These are phyloP conservation scores for Scarus forsteni DNA, from an alignment of 2,797 vertebrate genomes.

Conservation along the genomic window DNA sequence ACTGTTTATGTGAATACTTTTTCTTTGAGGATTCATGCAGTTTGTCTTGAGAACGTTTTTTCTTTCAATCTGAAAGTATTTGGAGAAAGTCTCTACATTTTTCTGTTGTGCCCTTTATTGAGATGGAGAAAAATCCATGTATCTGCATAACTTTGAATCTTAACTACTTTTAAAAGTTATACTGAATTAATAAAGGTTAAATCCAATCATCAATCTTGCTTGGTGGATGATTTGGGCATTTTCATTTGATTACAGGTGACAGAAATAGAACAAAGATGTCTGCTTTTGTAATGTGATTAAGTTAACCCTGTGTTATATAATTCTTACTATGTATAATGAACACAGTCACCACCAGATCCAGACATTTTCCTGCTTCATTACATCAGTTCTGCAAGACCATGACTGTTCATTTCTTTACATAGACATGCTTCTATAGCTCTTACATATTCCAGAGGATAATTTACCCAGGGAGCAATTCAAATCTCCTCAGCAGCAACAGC, in stretches of 20 bases:
- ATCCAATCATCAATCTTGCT: neutral
- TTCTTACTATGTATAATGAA: neutral
- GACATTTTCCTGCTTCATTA: constrained; percentile 23
- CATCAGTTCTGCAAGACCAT: constrained; percentile 13
- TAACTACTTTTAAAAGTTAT: too few relatives aligned
- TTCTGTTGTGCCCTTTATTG: neutral
- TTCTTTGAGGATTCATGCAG: constrained; percentile 1
- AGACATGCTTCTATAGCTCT: constrained; percentile 3
- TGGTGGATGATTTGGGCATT: neutral
- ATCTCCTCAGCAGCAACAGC: constrained; percentile 20
- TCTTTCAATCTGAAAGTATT: neutral
- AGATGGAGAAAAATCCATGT: too few relatives aligned
- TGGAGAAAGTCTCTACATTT: neutral
- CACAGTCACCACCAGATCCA: neutral
- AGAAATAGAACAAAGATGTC: neutral
- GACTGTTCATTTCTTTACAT: constrained; percentile 13
- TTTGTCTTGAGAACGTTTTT: neutral
- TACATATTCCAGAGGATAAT: constrained; percentile 19
- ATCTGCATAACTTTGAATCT: too few relatives aligned
- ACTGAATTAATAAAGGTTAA: neutral
- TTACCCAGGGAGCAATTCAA: neutral
- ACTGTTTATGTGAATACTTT: neutral
- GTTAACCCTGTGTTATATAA: constrained; percentile 21
- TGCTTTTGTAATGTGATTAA: constrained; percentile 19
- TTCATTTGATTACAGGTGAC: neutral